A percentile compares a stretch with the other conserved stretches of the same genome.
Evolutionary conservation across 2,888 invertebrate species (phyloP).

Genomic region (Chalcis sispes): DNA sequence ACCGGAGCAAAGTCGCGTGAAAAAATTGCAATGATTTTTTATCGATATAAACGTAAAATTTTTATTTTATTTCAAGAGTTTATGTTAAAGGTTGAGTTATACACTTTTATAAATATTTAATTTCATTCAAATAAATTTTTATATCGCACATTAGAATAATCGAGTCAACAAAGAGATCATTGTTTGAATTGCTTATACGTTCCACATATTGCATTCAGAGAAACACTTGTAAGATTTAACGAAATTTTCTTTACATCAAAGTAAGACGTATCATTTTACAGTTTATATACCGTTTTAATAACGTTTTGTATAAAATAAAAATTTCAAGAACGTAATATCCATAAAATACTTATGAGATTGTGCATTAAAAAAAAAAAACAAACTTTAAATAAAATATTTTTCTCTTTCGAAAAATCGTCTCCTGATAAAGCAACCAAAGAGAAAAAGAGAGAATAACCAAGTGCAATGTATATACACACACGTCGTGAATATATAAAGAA

Average conservation of each 20-base stretch:
- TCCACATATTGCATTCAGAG: conserved; percentile 21
- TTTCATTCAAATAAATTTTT: neutral
- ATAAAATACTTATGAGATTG: conserved; percentile 9
- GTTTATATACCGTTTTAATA: neutral
- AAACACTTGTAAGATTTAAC: conserved; percentile 23
- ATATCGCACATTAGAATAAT: conserved; percentile 28
- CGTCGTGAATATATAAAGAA: neutral
- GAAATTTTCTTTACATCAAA: neutral
- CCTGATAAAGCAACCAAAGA: conserved; percentile 34
- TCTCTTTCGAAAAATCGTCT: conserved; percentile 16
- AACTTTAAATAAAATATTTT: conserved; percentile 15
- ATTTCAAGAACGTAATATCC: conserved; percentile 35
- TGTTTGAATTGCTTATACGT: conserved; percentile 33
- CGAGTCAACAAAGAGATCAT: conserved; percentile 55
- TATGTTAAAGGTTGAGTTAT: too few species aligned
- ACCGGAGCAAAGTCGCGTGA: neutral
- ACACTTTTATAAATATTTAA: too few species aligned
- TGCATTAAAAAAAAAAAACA: neutral
- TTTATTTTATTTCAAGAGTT: neutral
- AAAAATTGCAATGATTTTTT: neutral
- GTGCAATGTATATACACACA: too few species aligned
- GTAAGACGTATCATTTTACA: conserved; percentile 5
- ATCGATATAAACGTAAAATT: too few species aligned
- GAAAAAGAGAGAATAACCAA: conserved; percentile 43
- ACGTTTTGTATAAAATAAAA: conserved; percentile 28